A percentile compares a stretch with the other conserved stretches of the same genome.
Conservation (phyloP, 2,797 vertebrate genomes). For the Myotis findleyi region DNA sequence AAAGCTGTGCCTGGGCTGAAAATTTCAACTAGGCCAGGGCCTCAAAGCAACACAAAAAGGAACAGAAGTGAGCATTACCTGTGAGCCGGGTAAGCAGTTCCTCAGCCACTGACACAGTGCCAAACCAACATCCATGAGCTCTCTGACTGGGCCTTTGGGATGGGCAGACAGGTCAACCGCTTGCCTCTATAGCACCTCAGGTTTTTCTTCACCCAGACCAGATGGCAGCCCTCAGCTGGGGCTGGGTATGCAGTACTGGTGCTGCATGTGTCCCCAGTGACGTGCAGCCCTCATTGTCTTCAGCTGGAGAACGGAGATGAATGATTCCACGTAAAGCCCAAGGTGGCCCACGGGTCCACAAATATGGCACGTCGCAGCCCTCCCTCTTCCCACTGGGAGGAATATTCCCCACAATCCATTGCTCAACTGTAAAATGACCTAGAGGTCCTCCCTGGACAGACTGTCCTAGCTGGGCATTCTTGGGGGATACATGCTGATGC, state of each 20-base stretch:
- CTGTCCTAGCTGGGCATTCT: neutral
- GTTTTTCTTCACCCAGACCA: neutral
- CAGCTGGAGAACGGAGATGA: neutral
- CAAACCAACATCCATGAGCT: neutral
- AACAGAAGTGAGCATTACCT: neutral
- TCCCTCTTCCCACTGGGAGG: neutral
- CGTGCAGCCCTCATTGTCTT: neutral
- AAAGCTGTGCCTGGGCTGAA: neutral
- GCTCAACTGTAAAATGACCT: neutral
- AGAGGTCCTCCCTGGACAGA: neutral
- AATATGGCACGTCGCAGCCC: accelerated
- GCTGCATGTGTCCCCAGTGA: neutral
- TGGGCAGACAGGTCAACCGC: neutral
- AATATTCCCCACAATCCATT: neutral
- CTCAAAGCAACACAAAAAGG: neutral
- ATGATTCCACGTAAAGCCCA: neutral
- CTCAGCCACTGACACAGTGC: neutral
- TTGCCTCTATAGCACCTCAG: neutral
- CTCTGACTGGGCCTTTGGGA: neutral
- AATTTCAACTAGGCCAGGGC: neutral
- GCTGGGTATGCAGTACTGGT: neutral
- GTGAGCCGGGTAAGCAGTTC: neutral
- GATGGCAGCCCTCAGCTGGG: neutral
- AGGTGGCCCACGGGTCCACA: neutral
- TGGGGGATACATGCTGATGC: neutral